Evolutionary conservation across 1,140 invertebrate species (phyloP), one percentile per base, ranked within the genome.

Genomic region (Heliconius hermathena): DNA sequence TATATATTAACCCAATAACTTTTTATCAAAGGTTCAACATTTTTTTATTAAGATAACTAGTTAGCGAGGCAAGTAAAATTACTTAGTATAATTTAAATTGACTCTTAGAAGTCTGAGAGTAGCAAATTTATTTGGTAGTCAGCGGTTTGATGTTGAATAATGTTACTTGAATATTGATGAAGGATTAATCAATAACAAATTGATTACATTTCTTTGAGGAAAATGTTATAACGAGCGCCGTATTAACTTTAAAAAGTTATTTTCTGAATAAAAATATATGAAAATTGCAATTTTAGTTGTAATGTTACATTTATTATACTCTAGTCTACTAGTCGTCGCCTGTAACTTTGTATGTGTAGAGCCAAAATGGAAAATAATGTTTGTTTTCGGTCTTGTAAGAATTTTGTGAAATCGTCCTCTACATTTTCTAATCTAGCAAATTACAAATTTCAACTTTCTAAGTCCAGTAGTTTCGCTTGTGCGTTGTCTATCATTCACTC

Each of bases 111-210:
- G 41, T 46, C 41, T 46, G 41, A 60, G 20, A 60, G n/a, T 9
- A 66, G 60, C 22, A 66, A 66, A 66, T 29, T 66, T 66, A 66
- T 66, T 66, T 66, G 60, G 60, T 66, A 66, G 60, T 26, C 60
- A 29, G 26, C 60, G 26, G 29, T 66, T 66, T 66, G 60, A 66
- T 66, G 60, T 66, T 66, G 60, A 66, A 66, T 66, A 66, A 66
- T 66, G 60, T 66, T 66, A 66, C 60, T 66, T 26, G 60, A 66
- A 66, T 66, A 66, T 66, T 66, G 60, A 66, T 66, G 60, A 66
- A 66, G 60, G 60, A 66, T 66, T 66, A 66, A 66, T 66, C 60
- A 66, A 66, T 66, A 66, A 66, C 22, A 26, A 66, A 66, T 29
- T 66, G 60, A 66, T 66, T 66, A 29, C 22, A 26, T 66, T 26